phyloP scores from a whole-genome alignment of 1,140 invertebrate genomes.

The Manduca sexta region DNA sequence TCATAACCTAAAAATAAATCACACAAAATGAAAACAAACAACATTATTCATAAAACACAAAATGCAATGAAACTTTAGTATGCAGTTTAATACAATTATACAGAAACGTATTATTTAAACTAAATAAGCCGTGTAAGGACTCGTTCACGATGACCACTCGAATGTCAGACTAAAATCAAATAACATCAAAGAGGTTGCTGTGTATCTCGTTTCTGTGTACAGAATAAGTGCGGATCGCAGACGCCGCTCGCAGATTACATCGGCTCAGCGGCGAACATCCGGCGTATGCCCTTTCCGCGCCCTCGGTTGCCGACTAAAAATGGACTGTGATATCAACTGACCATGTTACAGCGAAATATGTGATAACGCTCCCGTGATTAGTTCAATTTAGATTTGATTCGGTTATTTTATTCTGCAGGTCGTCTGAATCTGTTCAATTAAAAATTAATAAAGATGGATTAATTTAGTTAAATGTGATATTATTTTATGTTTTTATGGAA shows the following conservation, averaged over 20 bases:
- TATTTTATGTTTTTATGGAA: too few species aligned
- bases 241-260: conserved; percentile 33
- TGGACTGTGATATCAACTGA: not conserved
- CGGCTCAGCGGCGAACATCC: conserved; percentile 29
- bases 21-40: too few species aligned
- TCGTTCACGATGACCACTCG: conserved; percentile 32
- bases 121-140: conserved; percentile 7
- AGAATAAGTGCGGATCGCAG: conserved; percentile 16
- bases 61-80: too few species aligned
- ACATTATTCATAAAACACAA: too few species aligned
- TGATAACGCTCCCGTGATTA: not conserved
- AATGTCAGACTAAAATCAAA: conserved; percentile 47
- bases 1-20: too few species aligned
- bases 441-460: too few species aligned
- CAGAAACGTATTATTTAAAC: too few species aligned
- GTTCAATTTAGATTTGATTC: too few species aligned
- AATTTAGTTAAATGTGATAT: too few species aligned
- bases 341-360: not conserved
- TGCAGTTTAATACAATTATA: too few species aligned
- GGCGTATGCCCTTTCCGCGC: conserved; percentile 23
- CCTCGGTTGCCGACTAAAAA: conserved; percentile 3
- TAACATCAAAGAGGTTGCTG: conserved; percentile 48
- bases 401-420: too few species aligned
- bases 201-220: conserved; percentile 34
- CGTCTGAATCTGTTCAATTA: too few species aligned